Evolutionary conservation across 2,113 vertebrate species (phyloP).

Genomic region (Siniperca knerii): DNA sequence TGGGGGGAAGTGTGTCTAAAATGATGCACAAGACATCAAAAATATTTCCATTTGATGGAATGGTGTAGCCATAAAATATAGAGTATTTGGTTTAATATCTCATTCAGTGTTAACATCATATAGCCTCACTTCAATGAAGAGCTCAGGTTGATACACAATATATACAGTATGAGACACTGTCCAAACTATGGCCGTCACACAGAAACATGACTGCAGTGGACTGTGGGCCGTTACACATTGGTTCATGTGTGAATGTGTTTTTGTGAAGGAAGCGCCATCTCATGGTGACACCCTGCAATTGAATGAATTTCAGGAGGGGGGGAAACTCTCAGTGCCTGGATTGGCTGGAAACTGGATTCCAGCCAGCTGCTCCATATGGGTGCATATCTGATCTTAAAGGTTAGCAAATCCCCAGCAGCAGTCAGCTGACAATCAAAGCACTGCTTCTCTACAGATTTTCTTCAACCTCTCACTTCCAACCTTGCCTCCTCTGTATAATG

Average conservation of each 20-base stretch:
- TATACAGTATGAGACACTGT: not conserved
- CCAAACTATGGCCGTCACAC: not conserved
- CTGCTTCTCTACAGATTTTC: not conserved
- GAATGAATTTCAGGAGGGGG: no score
- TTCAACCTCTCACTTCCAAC: not conserved
- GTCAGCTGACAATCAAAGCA: not conserved
- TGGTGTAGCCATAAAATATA: not conserved
- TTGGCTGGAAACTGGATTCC: no score
- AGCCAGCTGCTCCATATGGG: not conserved
- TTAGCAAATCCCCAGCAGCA: not conserved
- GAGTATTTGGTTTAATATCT: not conserved
- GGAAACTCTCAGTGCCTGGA: no score
- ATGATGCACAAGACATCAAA: not conserved
- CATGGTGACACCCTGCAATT: no score
- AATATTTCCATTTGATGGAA: not conserved
- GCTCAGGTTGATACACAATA: not conserved
- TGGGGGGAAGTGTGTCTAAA: not conserved
- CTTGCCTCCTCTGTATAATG: not conserved
- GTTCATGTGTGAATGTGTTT: no score
- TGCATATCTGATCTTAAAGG: not conserved
- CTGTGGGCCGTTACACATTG: not conserved
- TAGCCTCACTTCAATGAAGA: not conserved
- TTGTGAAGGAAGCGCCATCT: no score
- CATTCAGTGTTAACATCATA: not conserved
- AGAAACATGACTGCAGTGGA: not conserved